Base-by-base conservation (phyloP, 2,113 vertebrate species). In the Scopus umbretta region DNA sequence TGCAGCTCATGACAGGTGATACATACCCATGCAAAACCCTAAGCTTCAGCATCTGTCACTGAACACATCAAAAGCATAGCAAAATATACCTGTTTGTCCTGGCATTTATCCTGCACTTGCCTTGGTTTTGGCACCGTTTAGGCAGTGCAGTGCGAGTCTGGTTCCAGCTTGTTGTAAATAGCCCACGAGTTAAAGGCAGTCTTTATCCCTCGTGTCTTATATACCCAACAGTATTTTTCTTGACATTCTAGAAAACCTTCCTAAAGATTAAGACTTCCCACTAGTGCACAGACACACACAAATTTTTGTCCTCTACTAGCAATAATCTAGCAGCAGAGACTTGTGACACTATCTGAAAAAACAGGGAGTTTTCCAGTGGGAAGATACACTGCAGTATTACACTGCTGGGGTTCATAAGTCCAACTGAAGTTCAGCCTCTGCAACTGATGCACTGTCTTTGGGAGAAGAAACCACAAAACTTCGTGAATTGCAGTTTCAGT, bases 1-100 rank as follows among this genome's bases (percentile, higher is more conserved):
- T 84, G 59, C 70, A 85, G 80, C 91, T 94, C 86, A 53, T 94
- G 92, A 92, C 80, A 94, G 80, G 76, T 81, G 91, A 88, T 73
- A 81, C 73, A 84, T 56, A 92, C 26, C 94, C 73, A 67, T 72
- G 40, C 82, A 95, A 94, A 94, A 55, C 53, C 88, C 70, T 89
- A 84, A 84, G 80, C 42, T 94, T 72, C 88, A 72, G 80, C 86
- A 72, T 87, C 73, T 91, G 91, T 62, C 86, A 79, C 86, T 13
- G 70, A 91, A 61, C 66, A 61, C 47, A 84, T 75, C 43, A 63
- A 80, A 93, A 86, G 73, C 62, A 63, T 23, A 80, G 80, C 80
- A 68, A 56, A 87, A 49, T 21, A 25, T 84, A 95, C 86, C 80
- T 92, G 76, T 85, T 94, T 92, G 40, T 92, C 68, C 92, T 94